Conservation (phyloP, 2,888 invertebrate species). For the Calephelis perditalis region DNA sequence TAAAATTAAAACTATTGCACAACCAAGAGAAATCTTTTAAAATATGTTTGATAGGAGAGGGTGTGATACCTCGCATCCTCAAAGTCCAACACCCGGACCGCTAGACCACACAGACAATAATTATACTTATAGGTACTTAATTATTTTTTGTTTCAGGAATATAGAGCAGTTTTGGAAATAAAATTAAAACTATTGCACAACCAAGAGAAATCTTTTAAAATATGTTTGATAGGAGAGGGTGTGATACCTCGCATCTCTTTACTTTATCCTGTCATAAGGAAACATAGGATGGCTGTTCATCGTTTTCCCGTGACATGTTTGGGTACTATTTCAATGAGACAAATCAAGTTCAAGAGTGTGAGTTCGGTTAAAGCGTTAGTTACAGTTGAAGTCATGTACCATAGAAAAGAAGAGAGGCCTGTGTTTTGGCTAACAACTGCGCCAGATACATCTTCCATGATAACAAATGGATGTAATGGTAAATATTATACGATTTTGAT, state of each 20-base stretch:
- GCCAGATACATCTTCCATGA: conserved; percentile 38
- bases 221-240: conserved; percentile 67
- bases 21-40: conserved; percentile 59
- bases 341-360: conserved; percentile 57
- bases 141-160: conserved; percentile 50
- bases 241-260: conserved; percentile 61
- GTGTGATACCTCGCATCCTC: conserved; percentile 65
- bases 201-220: conserved; percentile 56
- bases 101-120: too few species aligned
- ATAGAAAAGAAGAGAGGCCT: conserved; percentile 43
- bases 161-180: conserved; percentile 63
- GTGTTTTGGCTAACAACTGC: conserved; percentile 52
- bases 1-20: conserved; percentile 57
- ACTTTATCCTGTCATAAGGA: conserved; percentile 44
- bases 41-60: conserved; percentile 66
- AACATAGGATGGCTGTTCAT: conserved; percentile 43
- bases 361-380: conserved; percentile 50
- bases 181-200: conserved; percentile 58
- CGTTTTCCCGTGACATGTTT: conserved; percentile 63
- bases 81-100: too few species aligned
- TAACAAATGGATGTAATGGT: conserved; percentile 44
- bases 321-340: conserved; percentile 49
- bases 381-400: conserved; percentile 39
- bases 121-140: too few species aligned
- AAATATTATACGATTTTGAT: conserved; percentile 19